These are phyloP conservation scores for Seriola dumerili DNA, from an alignment of 2,113 vertebrate species.

Conservation along the genomic window DNA sequence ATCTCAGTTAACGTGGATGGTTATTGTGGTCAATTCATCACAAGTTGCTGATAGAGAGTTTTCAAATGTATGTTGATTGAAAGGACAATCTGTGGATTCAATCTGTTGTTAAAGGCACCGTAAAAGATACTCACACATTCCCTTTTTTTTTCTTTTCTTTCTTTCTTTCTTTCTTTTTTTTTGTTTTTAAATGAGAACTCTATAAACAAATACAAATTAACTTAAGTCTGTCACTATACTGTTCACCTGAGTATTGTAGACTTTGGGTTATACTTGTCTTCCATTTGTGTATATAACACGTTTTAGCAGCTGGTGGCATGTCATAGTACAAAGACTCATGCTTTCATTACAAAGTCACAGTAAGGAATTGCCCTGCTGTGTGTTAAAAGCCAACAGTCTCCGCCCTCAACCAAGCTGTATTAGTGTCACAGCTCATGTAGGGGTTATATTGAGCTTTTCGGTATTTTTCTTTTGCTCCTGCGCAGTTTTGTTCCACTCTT, in stretches of 20 bases:
- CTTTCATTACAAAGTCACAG: constrained; percentile 47
- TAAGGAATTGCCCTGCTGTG: constrained; percentile 21
- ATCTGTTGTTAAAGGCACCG: constrained; percentile 17
- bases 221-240: not conserved
- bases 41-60: constrained; percentile 14
- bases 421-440: not conserved
- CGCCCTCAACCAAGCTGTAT: constrained; percentile 2
- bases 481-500: not conserved
- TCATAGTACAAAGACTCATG: constrained; percentile 12
- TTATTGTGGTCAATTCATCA: constrained; percentile 36
- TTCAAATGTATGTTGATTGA: constrained; percentile 1
- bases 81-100: constrained; percentile 20
- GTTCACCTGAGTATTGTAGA: not conserved
- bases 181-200: no score
- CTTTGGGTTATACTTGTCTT: constrained; percentile 6
- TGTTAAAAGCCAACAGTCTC: constrained; percentile 14
- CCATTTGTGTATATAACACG: not conserved
- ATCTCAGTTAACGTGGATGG: constrained; percentile 16
- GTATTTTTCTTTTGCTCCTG: not conserved
- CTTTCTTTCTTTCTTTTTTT: no score
- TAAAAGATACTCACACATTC: not conserved
- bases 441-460: not conserved
- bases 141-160: no score
- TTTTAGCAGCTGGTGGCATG: constrained; percentile 1
- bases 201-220: constrained; percentile 13